Conservation (phyloP, 2,888 invertebrate genomes). For the Aleiodes leptofemur region DNA sequence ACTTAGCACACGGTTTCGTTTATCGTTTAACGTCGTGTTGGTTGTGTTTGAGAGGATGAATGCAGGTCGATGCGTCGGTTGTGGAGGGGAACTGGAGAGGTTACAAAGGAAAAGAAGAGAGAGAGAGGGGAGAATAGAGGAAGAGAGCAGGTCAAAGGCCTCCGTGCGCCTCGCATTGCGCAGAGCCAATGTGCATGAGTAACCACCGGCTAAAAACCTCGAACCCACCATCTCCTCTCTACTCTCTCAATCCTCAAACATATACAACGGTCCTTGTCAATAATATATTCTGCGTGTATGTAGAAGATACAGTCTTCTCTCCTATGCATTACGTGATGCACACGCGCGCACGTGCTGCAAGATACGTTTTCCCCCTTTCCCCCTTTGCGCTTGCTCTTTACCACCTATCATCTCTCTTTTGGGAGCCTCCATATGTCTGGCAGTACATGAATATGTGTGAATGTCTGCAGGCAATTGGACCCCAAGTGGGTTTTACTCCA, state of each 20-base stretch:
- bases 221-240: conserved; percentile 43
- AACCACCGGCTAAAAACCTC: conserved; percentile 58
- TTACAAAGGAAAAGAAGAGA: conserved; percentile 17
- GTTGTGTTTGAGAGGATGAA: conserved; percentile 61
- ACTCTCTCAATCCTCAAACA: conserved; percentile 46
- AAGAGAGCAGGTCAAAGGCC: conserved; percentile 72
- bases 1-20: conserved; percentile 65
- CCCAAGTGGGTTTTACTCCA: conserved; percentile 27
- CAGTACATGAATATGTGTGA: not conserved
- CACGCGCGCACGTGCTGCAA: conserved; percentile 41
- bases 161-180: conserved; percentile 66
- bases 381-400: not conserved
- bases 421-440: not conserved
- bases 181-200: conserved; percentile 63
- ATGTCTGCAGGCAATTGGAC: conserved; percentile 14
- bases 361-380: conserved; percentile 1
- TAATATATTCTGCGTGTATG: conserved; percentile 55
- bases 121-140: conserved; percentile 41
- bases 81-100: conserved; percentile 17
- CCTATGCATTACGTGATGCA: conserved; percentile 42
- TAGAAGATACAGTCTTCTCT: conserved; percentile 44
- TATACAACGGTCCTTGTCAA: conserved; percentile 45
- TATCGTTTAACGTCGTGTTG: conserved; percentile 59
- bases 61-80: conserved; percentile 55
- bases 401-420: conserved; percentile 9